A percentile compares a stretch with the other conserved stretches of the same genome.
Evolutionary conservation across 2,888 invertebrate species (phyloP).

Genomic region (Hemaris fuciformis): DNA sequence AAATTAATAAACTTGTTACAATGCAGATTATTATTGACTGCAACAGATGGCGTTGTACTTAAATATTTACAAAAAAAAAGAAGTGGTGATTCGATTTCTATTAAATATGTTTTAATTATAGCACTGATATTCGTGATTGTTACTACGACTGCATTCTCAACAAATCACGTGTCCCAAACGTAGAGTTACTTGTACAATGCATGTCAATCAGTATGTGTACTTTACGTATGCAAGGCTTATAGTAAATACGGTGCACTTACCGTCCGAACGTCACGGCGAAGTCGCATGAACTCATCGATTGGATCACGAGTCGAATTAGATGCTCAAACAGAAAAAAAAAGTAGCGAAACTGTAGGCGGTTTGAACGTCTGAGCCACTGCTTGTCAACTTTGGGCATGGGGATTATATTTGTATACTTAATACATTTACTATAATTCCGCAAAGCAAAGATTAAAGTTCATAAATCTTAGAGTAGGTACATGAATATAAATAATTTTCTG

Average conservation of each 20-base stretch:
- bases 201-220: neutral
- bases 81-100: no score
- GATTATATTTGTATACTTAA: neutral
- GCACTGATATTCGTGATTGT: neutral
- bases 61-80: no score
- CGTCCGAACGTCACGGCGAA: constrained; percentile 21
- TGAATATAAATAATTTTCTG: no score
- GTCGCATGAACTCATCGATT: constrained; percentile 38
- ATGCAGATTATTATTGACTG: neutral
- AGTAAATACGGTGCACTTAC: constrained; percentile 1
- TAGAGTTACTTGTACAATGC: neutral
- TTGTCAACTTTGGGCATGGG: constrained; percentile 7
- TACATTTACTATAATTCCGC: no score
- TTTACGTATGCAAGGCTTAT: neutral
- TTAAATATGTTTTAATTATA: no score
- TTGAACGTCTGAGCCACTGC: constrained; percentile 15
- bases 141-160: neutral
- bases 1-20: neutral
- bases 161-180: neutral
- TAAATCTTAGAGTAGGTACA: no score
- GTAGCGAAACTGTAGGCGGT: constrained; percentile 39
- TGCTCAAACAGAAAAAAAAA: constrained; percentile 39
- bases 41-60: neutral
- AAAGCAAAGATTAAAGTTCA: no score
- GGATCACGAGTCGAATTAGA: constrained; percentile 55